Evolutionary conservation across 2,888 invertebrate genomes (phyloP).

Genomic region (Nomada flava): DNA sequence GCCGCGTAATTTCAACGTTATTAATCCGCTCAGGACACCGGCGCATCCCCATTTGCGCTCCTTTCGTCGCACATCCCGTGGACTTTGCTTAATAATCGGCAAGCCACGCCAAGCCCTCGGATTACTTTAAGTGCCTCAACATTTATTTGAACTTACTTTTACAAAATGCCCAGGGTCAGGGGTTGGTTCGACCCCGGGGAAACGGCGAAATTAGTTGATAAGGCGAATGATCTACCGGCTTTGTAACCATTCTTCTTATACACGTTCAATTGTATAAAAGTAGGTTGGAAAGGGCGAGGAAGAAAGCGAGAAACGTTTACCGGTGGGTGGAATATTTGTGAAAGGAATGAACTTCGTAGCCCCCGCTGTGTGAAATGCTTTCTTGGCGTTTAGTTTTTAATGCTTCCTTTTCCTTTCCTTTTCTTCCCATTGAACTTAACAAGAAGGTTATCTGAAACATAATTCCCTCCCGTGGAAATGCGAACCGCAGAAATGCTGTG

Average conservation of each 20-base stretch:
- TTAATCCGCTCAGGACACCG: slow-evolving; percentile 60
- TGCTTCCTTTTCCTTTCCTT: not conserved
- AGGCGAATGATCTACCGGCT: slow-evolving; percentile 14
- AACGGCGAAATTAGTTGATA: slow-evolving; percentile 20
- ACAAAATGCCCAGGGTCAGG: not conserved
- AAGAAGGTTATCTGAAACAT: no score
- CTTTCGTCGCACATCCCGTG: slow-evolving; percentile 64
- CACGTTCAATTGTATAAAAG: not conserved
- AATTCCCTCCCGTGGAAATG: no score
- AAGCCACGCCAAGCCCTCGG: slow-evolving; percentile 39
- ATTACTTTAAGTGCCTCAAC: slow-evolving; percentile 54
- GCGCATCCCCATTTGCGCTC: slow-evolving; percentile 59
- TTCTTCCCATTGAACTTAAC: no score
- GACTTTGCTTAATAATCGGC: slow-evolving; percentile 56
- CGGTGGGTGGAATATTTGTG: not conserved
- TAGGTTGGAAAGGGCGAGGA: not conserved
- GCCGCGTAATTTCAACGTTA: slow-evolving; percentile 67
- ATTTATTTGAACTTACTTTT: slow-evolving; percentile 46
- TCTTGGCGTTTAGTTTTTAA: not conserved
- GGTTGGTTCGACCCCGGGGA: not conserved
- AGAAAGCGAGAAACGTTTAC: not conserved
- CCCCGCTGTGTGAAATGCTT: not conserved
- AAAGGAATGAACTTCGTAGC: not conserved
- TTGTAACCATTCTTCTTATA: not conserved
- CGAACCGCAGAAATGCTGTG: no score